Percentiles rank a stretch among this genome's conserved stretches.
Conservation (phyloP, 23 tunicate genomes). For the Styela clava region DNA sequence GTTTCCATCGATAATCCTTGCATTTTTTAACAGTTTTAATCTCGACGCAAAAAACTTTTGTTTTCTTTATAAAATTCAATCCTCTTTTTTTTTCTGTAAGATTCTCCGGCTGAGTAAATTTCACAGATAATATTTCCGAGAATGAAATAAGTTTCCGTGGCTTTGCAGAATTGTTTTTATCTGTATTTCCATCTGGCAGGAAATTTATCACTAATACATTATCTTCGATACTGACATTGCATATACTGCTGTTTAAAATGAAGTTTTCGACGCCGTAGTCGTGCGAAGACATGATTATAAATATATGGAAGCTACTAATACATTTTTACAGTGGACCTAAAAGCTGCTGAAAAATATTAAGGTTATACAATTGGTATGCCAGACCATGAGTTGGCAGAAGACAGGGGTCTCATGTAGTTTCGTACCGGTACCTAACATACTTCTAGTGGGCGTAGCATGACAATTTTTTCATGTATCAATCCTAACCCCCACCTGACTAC, state of each 20-base stretch:
- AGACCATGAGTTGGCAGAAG: no score
- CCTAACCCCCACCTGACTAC: no score
- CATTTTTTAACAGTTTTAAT: conserved; percentile 26
- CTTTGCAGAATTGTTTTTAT: neutral
- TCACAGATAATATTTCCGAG: conserved; percentile 36
- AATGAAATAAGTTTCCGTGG: conserved; percentile 27
- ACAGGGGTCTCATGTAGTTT: no score
- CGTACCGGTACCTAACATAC: no score
- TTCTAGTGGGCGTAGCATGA: no score
- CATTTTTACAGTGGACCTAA: neutral
- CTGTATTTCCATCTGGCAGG: neutral
- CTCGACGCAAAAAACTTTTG: conserved; percentile 12
- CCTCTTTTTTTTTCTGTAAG: conserved; percentile 16
- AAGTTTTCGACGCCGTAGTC: neutral
- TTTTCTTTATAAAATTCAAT: neutral
- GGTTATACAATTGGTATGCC: no score
- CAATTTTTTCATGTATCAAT: no score
- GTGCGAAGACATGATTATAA: neutral
- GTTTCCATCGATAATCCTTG: conserved; percentile 43
- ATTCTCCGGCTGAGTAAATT: neutral
- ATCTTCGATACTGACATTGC: neutral
- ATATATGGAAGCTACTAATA: neutral
- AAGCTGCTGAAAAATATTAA: no score
- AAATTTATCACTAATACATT: neutral
- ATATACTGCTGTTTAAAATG: neutral